These are phyloP conservation scores for Chesias legatella DNA, from an alignment of 2,888 invertebrate genomes.

Conservation along the genomic window DNA sequence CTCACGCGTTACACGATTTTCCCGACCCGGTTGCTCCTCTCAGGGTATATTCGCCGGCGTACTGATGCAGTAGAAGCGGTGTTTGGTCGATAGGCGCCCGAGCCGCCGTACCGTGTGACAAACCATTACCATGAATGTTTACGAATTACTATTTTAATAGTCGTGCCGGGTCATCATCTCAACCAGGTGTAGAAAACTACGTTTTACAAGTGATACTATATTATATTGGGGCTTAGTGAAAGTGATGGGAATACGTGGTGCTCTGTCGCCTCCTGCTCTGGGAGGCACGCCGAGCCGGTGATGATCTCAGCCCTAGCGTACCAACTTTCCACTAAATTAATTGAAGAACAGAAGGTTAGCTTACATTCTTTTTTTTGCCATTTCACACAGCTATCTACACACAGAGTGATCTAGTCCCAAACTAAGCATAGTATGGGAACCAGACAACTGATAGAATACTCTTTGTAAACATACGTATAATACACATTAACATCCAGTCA, in stretches of 20 bases:
- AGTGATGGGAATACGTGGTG: conserved; percentile 41
- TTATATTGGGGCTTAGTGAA: conserved; percentile 15
- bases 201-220: conserved; percentile 9
- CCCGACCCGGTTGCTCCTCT: conserved; percentile 42
- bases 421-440: too few relatives aligned
- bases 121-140: conserved; percentile 46
- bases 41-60: conserved; percentile 25
- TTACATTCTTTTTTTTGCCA: conserved; percentile 5
- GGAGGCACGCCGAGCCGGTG: conserved; percentile 42
- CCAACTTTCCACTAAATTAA: conserved; percentile 66
- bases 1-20: conserved; percentile 64
- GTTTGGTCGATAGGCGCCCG: conserved; percentile 38
- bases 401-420: too few relatives aligned
- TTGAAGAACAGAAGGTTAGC: conserved; percentile 66
- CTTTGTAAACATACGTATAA: too few relatives aligned
- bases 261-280: conserved; percentile 42
- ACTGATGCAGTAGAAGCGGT: conserved; percentile 28
- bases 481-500: too few relatives aligned
- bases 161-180: conserved; percentile 22
- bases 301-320: conserved; percentile 72
- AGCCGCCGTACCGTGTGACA: conserved; percentile 38
- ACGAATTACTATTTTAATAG: conserved; percentile 35
- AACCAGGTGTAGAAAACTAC: conserved; percentile 16
- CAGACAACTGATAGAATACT: too few relatives aligned
- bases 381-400: too few relatives aligned